A percentile compares a stretch with the other conserved stretches of the same genome.
phyloP scores from a whole-genome alignment of 2,113 vertebrate species.

The Scortum barcoo region DNA sequence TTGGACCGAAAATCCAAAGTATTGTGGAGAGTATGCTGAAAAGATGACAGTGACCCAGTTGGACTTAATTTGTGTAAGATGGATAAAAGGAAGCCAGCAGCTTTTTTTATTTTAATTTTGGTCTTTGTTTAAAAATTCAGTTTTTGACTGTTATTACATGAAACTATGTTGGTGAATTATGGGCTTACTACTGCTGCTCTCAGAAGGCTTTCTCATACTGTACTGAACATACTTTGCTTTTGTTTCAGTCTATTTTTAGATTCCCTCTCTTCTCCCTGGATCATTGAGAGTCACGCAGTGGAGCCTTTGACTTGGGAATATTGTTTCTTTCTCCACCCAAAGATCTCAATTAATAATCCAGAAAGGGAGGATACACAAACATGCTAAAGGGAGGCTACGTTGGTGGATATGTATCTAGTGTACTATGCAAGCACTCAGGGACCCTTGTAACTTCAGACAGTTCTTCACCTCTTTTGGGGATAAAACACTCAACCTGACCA shows the following conservation, averaged over 20 bases:
- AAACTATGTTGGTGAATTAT: constrained; percentile 49
- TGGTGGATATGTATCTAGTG: constrained; percentile 22
- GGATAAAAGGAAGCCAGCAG: constrained; percentile 49
- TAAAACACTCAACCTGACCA: constrained; percentile 67
- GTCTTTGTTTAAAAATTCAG: constrained; percentile 64
- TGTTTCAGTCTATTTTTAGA: constrained; percentile 67
- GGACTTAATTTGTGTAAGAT: constrained; percentile 52
- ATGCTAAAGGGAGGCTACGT: constrained; percentile 8
- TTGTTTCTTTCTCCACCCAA: constrained; percentile 32
- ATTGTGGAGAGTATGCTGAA: constrained; percentile 30
- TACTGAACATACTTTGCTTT: constrained; percentile 63
- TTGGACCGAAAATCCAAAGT: constrained; percentile 14
- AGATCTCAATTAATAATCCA: constrained; percentile 58
- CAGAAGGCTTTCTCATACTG: constrained; percentile 56
- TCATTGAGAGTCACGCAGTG: constrained; percentile 44
- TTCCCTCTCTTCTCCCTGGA: constrained; percentile 16
- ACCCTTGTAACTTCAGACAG: constrained; percentile 43
- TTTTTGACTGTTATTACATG: constrained; percentile 58
- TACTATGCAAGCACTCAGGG: constrained; percentile 46
- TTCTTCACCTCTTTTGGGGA: constrained; percentile 61
- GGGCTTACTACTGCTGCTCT: constrained; percentile 45
- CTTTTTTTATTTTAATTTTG: constrained; percentile 50
- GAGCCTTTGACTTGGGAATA: constrained; percentile 40
- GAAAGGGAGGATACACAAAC: constrained; percentile 16
- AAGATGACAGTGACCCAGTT: constrained; percentile 59